Base-by-base conservation (phyloP, 1,140 invertebrate genomes). In the Patella vulgata region DNA sequence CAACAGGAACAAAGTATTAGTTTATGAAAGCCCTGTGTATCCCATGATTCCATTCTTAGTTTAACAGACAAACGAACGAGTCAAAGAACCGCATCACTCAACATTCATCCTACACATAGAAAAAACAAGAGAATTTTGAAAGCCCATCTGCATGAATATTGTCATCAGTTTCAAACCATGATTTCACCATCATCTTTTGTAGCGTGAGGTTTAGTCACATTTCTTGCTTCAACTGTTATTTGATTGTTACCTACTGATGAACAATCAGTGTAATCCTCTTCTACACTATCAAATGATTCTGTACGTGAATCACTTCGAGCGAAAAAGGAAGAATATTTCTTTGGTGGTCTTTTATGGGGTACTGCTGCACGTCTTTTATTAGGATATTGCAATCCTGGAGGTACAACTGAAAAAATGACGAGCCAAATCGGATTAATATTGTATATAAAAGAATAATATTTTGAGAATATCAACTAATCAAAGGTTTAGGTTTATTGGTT, bases 101-200 rank as follows among this genome's bases (percentile, higher is more conserved):
- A n/a, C n/a, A n/a, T n/a, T n/a, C n/a, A n/a, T n/a, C n/a, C n/a
- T n/a, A n/a, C n/a, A n/a, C n/a, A n/a, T n/a, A n/a, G n/a, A n/a
- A n/a, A n/a, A n/a, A n/a, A n/a, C n/a, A n/a, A n/a, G n/a, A n/a
- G n/a, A n/a, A n/a, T n/a, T n/a, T n/a, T n/a, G n/a, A n/a, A n/a
- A n/a, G n/a, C n/a, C n/a, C n/a, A n/a, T n/a, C n/a, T n/a, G n/a
- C n/a, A n/a, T n/a, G n/a, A n/a, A n/a, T n/a, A n/a, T n/a, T n/a
- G n/a, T n/a, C n/a, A n/a, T n/a, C n/a, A n/a, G n/a, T n/a, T n/a
- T 64, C 58, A 70, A 19, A 70, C 68, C 68, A 70, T 70, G 30
- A 70, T 70, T 42, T 70, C 68, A 58, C 66, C 68, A 27, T 70
- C 63, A 19, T 70, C 68, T 9, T 25, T 27, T n/a, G 9, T 4